These are phyloP conservation scores for Amiota communis DNA, from an alignment of 2,888 invertebrate species.

Conservation along the genomic window DNA sequence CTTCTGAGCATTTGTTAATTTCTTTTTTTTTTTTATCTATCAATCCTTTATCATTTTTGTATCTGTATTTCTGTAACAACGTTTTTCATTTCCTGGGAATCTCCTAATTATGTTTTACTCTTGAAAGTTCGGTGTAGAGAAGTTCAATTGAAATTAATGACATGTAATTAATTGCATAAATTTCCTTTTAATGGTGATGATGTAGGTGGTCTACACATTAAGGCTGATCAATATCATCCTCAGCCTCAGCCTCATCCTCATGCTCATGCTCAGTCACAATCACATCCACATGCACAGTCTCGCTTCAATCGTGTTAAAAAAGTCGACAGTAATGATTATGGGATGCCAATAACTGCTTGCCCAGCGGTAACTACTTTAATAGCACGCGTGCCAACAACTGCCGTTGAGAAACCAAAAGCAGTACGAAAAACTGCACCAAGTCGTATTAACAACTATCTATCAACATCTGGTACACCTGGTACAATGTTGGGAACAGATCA, in stretches of 20 bases:
- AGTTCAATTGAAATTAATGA: constrained; percentile 18
- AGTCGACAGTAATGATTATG: constrained; percentile 5
- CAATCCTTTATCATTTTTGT: no score
- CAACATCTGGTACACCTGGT: not conserved
- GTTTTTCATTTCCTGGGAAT: no score
- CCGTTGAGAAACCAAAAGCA: not conserved
- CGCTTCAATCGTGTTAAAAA: constrained; percentile 7
- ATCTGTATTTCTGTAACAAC: no score
- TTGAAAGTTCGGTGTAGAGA: no score
- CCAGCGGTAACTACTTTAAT: constrained; percentile 36
- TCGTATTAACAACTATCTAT: not conserved
- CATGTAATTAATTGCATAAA: not conserved
- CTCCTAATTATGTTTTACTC: no score
- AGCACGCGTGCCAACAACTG: constrained; percentile 11
- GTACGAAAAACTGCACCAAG: not conserved
- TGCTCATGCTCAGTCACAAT: no score
- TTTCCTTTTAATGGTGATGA: no score
- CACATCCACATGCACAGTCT: no score
- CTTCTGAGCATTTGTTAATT: no score
- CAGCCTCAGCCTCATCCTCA: not conserved
- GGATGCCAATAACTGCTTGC: not conserved
- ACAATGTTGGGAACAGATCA: not conserved
- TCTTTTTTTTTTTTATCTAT: no score
- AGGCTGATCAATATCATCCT: constrained; percentile 24
- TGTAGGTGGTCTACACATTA: constrained; percentile 4